These are phyloP conservation scores for Phaenicophaeus curvirostris DNA, from an alignment of 2,797 vertebrate species.

Conservation along the genomic window DNA sequence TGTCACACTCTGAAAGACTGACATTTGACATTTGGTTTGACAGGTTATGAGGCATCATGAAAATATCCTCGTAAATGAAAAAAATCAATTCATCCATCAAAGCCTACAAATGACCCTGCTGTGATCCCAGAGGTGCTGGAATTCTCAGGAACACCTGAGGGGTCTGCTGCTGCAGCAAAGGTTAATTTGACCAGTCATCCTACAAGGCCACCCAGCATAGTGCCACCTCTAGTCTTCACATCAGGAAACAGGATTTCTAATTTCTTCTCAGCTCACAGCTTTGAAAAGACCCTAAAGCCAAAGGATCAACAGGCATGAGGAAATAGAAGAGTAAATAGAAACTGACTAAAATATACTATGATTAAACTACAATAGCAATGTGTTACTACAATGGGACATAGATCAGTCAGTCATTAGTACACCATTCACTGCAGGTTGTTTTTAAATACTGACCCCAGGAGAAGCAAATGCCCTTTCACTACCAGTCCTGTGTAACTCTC, in stretches of 20 bases:
- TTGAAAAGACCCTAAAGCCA: neutral
- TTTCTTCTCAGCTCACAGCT: neutral
- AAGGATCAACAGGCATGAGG: rapidly evolving
- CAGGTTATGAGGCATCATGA: neutral
- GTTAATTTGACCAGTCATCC: neutral
- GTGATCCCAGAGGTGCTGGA: rapidly evolving
- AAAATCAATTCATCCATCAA: neutral
- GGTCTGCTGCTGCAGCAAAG: neutral
- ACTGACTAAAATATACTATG: neutral
- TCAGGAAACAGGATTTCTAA: neutral
- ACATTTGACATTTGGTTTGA: neutral
- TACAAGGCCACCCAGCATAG: rapidly evolving
- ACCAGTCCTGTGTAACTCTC: neutral
- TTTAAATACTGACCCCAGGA: neutral
- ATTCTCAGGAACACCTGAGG: neutral
- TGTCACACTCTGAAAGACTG: neutral
- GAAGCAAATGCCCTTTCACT: neutral
- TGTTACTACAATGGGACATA: neutral
- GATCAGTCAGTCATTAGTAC: neutral
- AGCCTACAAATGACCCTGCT: neutral
- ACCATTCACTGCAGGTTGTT: neutral
- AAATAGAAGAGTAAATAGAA: neutral
- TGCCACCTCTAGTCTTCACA: neutral
- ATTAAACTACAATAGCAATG: neutral
- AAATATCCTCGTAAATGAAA: neutral